Evolutionary conservation across 2,888 invertebrate genomes (phyloP), one percentile per base, ranked within the genome.

Genomic region (Xiphydria camelus): DNA sequence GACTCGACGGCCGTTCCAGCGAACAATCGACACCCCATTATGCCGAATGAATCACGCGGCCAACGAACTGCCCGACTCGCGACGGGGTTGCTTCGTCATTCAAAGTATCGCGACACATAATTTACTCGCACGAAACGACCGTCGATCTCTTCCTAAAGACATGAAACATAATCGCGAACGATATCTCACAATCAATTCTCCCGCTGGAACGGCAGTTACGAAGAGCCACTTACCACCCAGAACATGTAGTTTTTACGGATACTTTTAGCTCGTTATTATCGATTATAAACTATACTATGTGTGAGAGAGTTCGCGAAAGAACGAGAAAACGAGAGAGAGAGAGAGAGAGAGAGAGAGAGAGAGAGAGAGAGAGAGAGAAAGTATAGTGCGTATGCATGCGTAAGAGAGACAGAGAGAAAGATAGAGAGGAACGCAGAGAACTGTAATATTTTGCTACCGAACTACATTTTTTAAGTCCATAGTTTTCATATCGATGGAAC

Each of bases 401-500:
- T n/a, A n/a, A n/a, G n/a, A 26, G 29, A 29, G 12, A 29, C 12
- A 26, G 26, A 26, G 4, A 29, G 14, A 29, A 7, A 14, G 14
- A 10, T 14, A 29, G 14, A 29, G 14, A 29, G 15, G 40, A 42
- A 53, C 29, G 49, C 42, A 47, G 49, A 51, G 53, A 53, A 59
- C 12, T 29, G 12, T 29, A 29, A 60, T 61, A 61, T 61, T 62
- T 62, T 61, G 55, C 62, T 60, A 62, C 57, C 58, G 55, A 59
- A 59, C 55, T 55, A 54, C 58, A 57, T 47, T 55, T 59, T 57
- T 61, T 56, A 57, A 59, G 61, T 61, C 55, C 53, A 55, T 59
- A 59, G 55, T 54, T 57, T 56, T 61, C 56, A 57, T 61, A 54
- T 45, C 14, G 10, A 17, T 15, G 14, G 14, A 5, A 15, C 10